Base-by-base conservation (phyloP, 2,797 vertebrate genomes). In the Momotus momota region DNA sequence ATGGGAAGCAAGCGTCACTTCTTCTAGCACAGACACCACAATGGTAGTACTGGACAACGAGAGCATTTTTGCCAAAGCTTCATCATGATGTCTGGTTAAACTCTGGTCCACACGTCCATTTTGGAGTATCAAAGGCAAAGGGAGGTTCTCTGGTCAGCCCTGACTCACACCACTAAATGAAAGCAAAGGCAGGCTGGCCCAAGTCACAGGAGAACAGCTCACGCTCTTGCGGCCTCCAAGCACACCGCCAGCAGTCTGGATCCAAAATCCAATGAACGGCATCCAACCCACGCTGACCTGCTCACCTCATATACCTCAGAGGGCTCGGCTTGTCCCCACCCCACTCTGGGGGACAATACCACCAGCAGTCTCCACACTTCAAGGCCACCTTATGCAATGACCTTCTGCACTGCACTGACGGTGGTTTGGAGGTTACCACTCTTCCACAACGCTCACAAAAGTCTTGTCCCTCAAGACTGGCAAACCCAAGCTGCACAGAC, bases 171-270 rank as follows among this genome's bases (percentile, higher is more conserved):
- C 33, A 10, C 21, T 51, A 65, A 81, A 75, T 48, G 49, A 90
- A 91, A 93, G 92, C 58, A 79, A 62, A 88, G 90, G 77, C 80
- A 90, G 93, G 86, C 66, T 72, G 86, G 81, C 70, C 90, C 73
- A 86, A 79, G 81, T 71, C 88, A 93, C 0, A 2, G 58, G 69
- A 94, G 62, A 69, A 91, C 70, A 86, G 77, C 80, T 96, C 93
- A 91, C 1, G 2, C 49, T 72, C 27, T 69, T 61, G 65, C 70
- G 58, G 75, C 73, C 94, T 90, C 74, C 62, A 29, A 74, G 77
- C 70, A 60, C 6, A 2, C 67, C 17, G 45, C 41, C 51, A 57
- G 55, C 57, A 62, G 52, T 23, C 72, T 57, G 49, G 62, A 72
- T 61, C 38, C 61, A 51, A 71, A 86, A 38, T 57, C 45, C 61